phyloP scores from a whole-genome alignment of 2,888 invertebrate genomes.

The Temnothorax rugatulus region DNA sequence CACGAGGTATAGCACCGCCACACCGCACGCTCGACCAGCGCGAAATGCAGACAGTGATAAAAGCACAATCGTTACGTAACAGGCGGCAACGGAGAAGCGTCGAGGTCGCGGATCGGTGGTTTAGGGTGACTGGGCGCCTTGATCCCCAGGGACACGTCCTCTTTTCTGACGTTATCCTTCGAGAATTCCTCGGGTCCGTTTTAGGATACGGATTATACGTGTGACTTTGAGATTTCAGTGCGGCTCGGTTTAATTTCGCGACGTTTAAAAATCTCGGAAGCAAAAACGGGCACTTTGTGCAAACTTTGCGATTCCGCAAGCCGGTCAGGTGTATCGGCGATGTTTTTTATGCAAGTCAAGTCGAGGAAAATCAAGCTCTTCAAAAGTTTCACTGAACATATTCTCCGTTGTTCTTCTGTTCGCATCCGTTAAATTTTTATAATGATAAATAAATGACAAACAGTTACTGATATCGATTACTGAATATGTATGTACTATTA shows the following conservation, averaged over 20 bases:
- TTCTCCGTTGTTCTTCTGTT: neutral
- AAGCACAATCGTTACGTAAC: neutral
- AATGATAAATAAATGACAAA: neutral
- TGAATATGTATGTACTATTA: no score
- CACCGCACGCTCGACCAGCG: neutral
- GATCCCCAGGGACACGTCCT: neutral
- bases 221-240: neutral
- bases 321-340: neutral
- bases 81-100: neutral
- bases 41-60: neutral
- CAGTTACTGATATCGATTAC: neutral
- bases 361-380: neutral
- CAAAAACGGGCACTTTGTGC: neutral
- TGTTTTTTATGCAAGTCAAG: neutral
- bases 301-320: neutral
- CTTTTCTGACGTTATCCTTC: conserved; percentile 4
- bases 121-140: neutral
- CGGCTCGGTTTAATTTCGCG: neutral
- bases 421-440: neutral
- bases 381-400: neutral
- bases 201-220: neutral
- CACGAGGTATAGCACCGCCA: neutral
- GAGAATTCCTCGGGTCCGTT: neutral
- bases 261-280: neutral
- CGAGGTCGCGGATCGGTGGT: neutral